Evolutionary conservation across 1,140 invertebrate genomes (phyloP), one percentile per base, ranked within the genome.

Genomic region (Drosophila tristis): DNA sequence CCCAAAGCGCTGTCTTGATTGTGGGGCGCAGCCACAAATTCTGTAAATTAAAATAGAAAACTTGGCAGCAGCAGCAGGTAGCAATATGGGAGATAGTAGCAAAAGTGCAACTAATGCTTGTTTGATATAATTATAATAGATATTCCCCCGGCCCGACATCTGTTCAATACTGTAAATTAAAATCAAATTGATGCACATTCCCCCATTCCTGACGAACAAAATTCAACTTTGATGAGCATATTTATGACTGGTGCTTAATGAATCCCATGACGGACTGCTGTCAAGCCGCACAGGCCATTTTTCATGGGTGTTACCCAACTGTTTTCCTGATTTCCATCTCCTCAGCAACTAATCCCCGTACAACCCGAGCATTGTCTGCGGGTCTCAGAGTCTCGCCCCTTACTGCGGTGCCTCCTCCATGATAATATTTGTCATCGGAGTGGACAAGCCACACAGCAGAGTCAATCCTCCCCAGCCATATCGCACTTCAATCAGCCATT

Each of bases 111-210:
- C 64, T 71, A 67, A 86, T 72, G 50, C 62, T 79, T 44, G 60
- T 60, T 76, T 86, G 74, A 78, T 66, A 76, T 82, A 79, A 86
- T 87, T 81, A 67, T 78, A 87, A 74, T 78, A 48, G 54, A 74
- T 65, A 75, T 50, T 59, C 49, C 51, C 57, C 53, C 45, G 57
- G 8, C 23, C 26, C 45, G 51, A 39, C 35, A 13, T 13, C 35
- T 51, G 62, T 63, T 62, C 60, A 35, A 35, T 43, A 31, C 44
- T 63, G 47, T 86, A 81, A 87, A 82, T 87, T 68, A 67, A 75
- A 74, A 82, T 78, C 43, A 50, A 86, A 80, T 74, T 78, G 70
- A 16, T 53, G 44, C 39, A 74, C 65, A 74, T 67, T 59, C 49
- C 42, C 23, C 23, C 23, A 0, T 55, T 54, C 47, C 29, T 20